These are phyloP conservation scores for Eretmochelys imbricata DNA, from an alignment of 2,113 vertebrate genomes.

Conservation along the genomic window DNA sequence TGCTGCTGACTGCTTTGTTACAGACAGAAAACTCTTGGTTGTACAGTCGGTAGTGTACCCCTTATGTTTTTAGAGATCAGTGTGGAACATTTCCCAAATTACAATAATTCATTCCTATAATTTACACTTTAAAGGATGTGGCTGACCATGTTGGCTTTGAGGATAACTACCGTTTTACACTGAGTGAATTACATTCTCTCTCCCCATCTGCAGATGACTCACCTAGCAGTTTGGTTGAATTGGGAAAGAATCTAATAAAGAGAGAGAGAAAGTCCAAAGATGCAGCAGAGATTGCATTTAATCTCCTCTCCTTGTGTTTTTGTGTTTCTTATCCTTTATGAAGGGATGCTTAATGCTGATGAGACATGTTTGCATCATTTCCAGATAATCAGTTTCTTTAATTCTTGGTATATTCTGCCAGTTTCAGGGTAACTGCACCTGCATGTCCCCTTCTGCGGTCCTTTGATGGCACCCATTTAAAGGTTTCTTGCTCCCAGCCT, in stretches of 20 bases:
- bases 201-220: neutral
- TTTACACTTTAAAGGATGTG: neutral
- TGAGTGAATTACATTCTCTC: neutral
- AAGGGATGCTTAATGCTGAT: neutral
- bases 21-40: neutral
- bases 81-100: neutral
- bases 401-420: neutral
- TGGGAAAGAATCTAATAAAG: neutral
- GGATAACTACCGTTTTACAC: neutral
- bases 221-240: neutral
- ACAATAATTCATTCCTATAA: neutral
- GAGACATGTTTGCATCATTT: neutral
- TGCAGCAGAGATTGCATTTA: neutral
- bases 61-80: neutral
- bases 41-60: neutral
- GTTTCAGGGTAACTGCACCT: neutral
- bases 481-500: neutral
- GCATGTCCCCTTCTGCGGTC: neutral
- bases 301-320: neutral
- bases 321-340: neutral
- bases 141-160: neutral
- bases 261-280: neutral
- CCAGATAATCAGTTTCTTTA: neutral
- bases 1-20: neutral
- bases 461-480: neutral